Base-by-base conservation (phyloP, 92 coral and sea anemone genomes). In the Siderastrea siderea region DNA sequence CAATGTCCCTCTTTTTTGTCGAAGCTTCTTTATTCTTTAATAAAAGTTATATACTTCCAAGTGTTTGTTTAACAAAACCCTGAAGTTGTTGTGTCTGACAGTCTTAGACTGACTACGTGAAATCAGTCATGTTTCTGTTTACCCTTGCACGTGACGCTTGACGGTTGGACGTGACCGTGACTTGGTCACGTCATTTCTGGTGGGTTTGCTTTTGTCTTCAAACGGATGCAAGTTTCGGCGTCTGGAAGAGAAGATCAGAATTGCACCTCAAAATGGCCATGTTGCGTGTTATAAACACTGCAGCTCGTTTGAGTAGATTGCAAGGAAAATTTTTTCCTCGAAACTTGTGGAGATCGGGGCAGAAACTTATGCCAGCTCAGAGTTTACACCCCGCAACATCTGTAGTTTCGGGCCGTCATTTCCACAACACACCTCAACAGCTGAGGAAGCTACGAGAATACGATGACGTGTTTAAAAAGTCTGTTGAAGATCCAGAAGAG, bases 401-500 rank as follows among this genome's bases (percentile, higher is more conserved):
- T 17, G 43, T 62, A 9, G 1, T 74, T 14, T 16, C 26, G 5
- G 60, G 15, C 65, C 87, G 87, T 66, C 79, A 84, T 73, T 73
- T 84, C 64, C 80, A 84, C 73, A 61, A 51, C 74, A 49, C 87
- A 84, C 71, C 14, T 59, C 87, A 60, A 19, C 51, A 17, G 13
- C 62, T 8, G 13, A 62, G 81, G 19, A 66, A 48, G 72, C 67
- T 84, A n/a, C 80, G 73, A 16, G 87, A 84, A 47, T 97, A 97
- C 83, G 93, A 96, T 9, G 98, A 97, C 46, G 96, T 94, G 17
- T 97, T 92, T 78, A 84, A 87, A 55, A 91, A 84, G 52, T 97
- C 99, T 3, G 83, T 97, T 10, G 90, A 72, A 66, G 89, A 92
- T 60, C 98, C 94, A 45, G 96, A 95, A 46, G 71, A 75, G 16